A percentile compares a stretch with the other conserved stretches of the same genome.
phyloP scores from a whole-genome alignment of 1,140 invertebrate genomes.

The Pinna nobilis region DNA sequence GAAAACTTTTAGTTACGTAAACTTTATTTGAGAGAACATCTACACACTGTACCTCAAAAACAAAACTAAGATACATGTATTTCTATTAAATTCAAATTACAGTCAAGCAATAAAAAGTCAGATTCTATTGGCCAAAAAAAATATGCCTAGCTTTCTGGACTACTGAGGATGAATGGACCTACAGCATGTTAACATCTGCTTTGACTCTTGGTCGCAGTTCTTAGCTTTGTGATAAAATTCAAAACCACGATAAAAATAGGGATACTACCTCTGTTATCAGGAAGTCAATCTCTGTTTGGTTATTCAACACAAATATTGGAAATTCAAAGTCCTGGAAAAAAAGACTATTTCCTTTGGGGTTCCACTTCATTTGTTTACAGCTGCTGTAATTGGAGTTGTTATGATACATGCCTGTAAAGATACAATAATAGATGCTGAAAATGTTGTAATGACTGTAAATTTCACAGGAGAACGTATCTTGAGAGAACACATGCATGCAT shows the following conservation, averaged over 20 bases:
- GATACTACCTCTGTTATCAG: slow-evolving; percentile 76
- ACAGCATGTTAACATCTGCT: too few species aligned
- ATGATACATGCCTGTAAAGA: slow-evolving; percentile 62
- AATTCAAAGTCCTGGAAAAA: slow-evolving; percentile 87
- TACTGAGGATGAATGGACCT: too few species aligned
- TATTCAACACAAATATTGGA: slow-evolving; percentile 87
- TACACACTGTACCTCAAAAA: too few species aligned
- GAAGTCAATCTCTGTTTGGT: slow-evolving; percentile 76
- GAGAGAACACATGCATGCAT: neutral
- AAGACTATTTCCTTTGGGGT: slow-evolving; percentile 84
- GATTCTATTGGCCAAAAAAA: neutral
- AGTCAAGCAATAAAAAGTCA: too few species aligned
- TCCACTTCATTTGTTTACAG: slow-evolving; percentile 80
- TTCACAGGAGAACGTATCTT: neutral
- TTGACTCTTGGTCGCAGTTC: too few species aligned
- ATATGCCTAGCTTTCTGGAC: neutral
- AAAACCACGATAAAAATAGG: neutral
- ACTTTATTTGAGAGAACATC: too few species aligned
- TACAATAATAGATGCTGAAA: too few species aligned
- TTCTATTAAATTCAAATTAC: too few species aligned
- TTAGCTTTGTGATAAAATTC: neutral
- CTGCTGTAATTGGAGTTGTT: slow-evolving; percentile 43
- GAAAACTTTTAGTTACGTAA: neutral
- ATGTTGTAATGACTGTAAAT: slow-evolving; percentile 1
- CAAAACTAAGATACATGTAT: too few species aligned